Conservation (phyloP, 2,797 vertebrate genomes). For the Buceros bicornis region DNA sequence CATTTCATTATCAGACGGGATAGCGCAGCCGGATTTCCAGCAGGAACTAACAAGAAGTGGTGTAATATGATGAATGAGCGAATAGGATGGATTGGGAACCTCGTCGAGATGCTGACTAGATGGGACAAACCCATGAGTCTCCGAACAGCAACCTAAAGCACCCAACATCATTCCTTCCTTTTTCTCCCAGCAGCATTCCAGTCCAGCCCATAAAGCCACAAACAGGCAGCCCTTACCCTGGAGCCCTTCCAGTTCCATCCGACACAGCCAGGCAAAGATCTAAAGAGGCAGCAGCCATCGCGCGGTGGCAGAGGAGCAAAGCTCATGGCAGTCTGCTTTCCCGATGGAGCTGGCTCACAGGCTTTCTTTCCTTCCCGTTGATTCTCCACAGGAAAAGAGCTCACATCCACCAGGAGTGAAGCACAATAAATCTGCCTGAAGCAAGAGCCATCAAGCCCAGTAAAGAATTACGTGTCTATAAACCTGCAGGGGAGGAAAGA, state of each 20-base stretch:
- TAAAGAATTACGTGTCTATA: background rate
- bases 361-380: background rate
- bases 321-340: background rate
- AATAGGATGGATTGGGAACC: rapidly evolving
- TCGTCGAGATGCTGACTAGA: background rate
- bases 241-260: background rate
- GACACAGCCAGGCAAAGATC: background rate
- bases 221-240: background rate
- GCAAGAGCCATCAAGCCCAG: background rate
- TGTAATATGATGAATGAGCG: background rate
- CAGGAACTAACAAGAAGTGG: background rate
- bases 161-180: rapidly evolving
- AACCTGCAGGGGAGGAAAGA: background rate
- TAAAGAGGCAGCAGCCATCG: background rate
- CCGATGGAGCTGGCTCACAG: background rate
- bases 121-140: rapidly evolving
- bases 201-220: rapidly evolving
- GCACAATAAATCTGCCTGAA: background rate
- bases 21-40: rapidly evolving
- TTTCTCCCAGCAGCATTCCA: background rate
- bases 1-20: background rate
- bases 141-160: background rate
- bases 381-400: background rate
- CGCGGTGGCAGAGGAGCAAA: background rate
- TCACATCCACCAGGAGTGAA: background rate